A percentile compares a stretch with the other conserved stretches of the same genome.
phyloP scores from a whole-genome alignment of 1,140 invertebrate species.

The Sinonovacula constricta region DNA sequence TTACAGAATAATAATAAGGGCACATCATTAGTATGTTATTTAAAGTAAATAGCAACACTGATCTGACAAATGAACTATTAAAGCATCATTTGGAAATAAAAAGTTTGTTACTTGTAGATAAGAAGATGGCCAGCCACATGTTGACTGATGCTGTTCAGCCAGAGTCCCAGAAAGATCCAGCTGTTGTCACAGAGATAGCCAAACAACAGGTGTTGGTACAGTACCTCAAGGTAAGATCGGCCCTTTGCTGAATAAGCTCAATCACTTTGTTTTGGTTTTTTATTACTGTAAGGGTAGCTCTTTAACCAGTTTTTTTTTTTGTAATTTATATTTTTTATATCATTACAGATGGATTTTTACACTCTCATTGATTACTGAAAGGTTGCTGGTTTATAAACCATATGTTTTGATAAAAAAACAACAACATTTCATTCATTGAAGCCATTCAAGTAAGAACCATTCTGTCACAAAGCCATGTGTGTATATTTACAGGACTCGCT shows the following conservation, averaged over 20 bases:
- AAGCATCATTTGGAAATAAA: no score
- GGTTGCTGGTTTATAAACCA: no score
- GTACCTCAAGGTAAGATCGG: constrained; percentile 73
- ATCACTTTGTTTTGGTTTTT: neutral
- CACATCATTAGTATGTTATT: no score
- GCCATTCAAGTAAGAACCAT: neutral
- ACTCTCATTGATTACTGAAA: no score
- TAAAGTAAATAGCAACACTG: no score
- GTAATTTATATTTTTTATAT: neutral
- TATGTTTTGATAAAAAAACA: no score
- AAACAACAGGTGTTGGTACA: constrained; percentile 78
- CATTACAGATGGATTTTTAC: no score
- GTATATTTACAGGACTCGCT: constrained; percentile 81
- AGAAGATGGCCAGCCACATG: constrained; percentile 27
- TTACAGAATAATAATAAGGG: no score
- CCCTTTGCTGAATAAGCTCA: neutral
- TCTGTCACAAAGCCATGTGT: neutral
- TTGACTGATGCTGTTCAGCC: constrained; percentile 16
- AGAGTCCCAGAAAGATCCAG: constrained; percentile 24
- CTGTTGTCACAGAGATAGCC: constrained; percentile 63
- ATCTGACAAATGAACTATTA: no score
- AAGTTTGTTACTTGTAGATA: constrained; percentile 29
- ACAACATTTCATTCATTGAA: no score
- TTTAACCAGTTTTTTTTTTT: neutral
- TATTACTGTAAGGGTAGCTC: neutral